Evolutionary conservation across 2,113 vertebrate species (phyloP).

Genomic region (Odontesthes bonariensis): DNA sequence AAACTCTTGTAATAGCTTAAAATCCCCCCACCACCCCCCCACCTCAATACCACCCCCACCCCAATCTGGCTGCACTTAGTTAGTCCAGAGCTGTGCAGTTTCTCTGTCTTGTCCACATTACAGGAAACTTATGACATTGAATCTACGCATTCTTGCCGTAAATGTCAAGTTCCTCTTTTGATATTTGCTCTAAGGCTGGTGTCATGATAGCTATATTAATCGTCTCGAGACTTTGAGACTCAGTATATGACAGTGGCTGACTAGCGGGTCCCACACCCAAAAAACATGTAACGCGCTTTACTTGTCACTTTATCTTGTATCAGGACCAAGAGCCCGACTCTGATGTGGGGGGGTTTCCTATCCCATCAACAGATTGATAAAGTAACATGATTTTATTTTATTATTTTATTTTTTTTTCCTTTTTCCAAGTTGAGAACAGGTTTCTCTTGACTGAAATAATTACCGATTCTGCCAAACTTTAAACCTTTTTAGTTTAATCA

Average conservation of each 20-base stretch:
- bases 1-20: not conserved
- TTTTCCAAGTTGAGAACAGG: not conserved
- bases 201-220: not conserved
- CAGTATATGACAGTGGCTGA: too few species aligned
- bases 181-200: not conserved
- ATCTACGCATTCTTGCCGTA: not conserved
- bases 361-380: too few species aligned
- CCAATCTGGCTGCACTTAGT: too few species aligned
- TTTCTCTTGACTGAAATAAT: not conserved
- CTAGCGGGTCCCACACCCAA: too few species aligned
- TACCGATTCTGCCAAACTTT: not conserved
- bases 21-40: too few species aligned
- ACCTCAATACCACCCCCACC: too few species aligned
- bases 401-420: too few species aligned
- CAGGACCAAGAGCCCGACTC: not conserved
- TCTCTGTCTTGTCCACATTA: not conserved
- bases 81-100: not conserved
- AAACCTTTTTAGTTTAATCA: not conserved
- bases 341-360: not conserved
- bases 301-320: not conserved
- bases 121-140: not conserved
- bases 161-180: conserved; percentile 7
- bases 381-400: too few species aligned
- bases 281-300: too few species aligned
- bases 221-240: too few species aligned